Percentiles rank a stretch among this genome's conserved stretches.
Evolutionary conservation across 2,888 invertebrate species (phyloP).

Genomic region (Oegoconia quadripuncta): DNA sequence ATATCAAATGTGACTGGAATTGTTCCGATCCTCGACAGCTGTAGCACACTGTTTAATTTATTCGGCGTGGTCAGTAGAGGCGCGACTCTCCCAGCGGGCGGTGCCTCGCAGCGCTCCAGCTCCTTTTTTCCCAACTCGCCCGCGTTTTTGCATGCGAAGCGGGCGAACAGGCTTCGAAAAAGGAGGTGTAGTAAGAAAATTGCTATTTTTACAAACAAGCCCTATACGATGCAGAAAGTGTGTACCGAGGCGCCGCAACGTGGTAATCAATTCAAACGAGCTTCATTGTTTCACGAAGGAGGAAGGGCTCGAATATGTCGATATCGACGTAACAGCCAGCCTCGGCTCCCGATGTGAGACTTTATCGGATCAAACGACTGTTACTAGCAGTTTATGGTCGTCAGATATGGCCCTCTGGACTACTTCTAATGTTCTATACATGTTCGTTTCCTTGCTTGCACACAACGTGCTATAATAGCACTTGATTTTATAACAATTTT

Average conservation of each 20-base stretch:
- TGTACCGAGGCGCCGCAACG: constrained; percentile 45
- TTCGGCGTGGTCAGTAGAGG: constrained; percentile 34
- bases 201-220: constrained; percentile 64
- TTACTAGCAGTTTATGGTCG: constrained; percentile 49
- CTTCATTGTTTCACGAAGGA: constrained; percentile 54
- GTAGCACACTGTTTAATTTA: constrained; percentile 29
- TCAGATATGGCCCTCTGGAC: constrained; percentile 47
- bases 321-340: constrained; percentile 43
- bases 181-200: constrained; percentile 56
- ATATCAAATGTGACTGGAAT: constrained; percentile 12
- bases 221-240: constrained; percentile 51
- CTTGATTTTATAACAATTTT: constrained; percentile 19
- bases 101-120: constrained; percentile 36
- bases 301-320: constrained; percentile 50
- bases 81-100: constrained; percentile 47
- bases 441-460: constrained; percentile 35
- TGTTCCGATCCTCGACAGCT: constrained; percentile 29
- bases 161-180: constrained; percentile 46
- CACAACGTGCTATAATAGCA: constrained; percentile 3
- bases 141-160: constrained; percentile 48
- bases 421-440: constrained; percentile 47
- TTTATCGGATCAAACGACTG: constrained; percentile 57
- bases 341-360: constrained; percentile 40
- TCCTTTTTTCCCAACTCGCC: constrained; percentile 42
- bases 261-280: constrained; percentile 59